Evolutionary conservation across 2,797 vertebrate genomes (phyloP), one percentile per base, ranked within the genome.

Genomic region (Ptychobarbus kaznakovi): DNA sequence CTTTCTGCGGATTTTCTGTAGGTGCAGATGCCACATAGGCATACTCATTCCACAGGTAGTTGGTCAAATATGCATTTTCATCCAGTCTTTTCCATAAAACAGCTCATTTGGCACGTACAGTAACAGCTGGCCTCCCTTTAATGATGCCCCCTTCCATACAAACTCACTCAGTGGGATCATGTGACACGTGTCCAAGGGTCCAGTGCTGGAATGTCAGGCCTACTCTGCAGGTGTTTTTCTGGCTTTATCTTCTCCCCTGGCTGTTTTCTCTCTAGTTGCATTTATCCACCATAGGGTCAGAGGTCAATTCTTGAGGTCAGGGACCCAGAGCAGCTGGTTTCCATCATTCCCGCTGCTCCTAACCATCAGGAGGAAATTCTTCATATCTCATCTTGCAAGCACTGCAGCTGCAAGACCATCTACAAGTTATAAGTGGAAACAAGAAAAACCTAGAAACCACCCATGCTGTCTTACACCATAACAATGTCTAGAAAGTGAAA

Each of bases 181-280:
- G 91, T 92, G 92, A 93, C 94, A 93, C 93, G 94, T 91, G 92
- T 94, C 92, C 93, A 87, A 58, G 87, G 91, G 90, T 90, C 90
- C 92, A 93, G 93, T 92, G 92, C 93, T 93, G 95, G 95, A 95
- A 95, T 95, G 94, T 92, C 61, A 89, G 89, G 91, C 28, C 91
- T 86, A 86, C 86, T 87, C 93, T 76, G 92, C 94, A 95, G 95
- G 94, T 95, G 94, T 89, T 93, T 90, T 88, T 82, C 91, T 88
- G 87, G 91, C 91, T 86, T 80, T 81, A 66, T 86, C 83, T 13
- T 89, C 88, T 83, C 84, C 90, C 85, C 90, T 91, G 89, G 74
- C 74, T 90, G 32, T 66, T 77, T 82, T 83, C 84, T 86, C 69
- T 81, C 56, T 13, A 16, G 77, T 40, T 79, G 63, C 49, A 68